These are phyloP conservation scores for Latrodectus hesperus DNA, from an alignment of 2,888 invertebrate genomes.

Conservation along the genomic window DNA sequence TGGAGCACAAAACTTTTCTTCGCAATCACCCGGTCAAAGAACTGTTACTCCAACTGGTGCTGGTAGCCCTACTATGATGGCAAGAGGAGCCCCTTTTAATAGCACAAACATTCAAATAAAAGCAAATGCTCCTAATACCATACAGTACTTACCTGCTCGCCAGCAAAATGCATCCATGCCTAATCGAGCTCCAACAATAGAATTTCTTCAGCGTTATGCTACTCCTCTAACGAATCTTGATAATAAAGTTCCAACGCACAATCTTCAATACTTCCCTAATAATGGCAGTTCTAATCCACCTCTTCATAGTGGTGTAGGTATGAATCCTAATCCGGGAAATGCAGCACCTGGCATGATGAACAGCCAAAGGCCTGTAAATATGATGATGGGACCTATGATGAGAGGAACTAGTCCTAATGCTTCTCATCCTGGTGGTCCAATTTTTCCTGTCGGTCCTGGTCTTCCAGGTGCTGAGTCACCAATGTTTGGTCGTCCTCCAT, in stretches of 20 bases:
- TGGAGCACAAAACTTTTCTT: constrained; percentile 58
- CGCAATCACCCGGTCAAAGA: constrained; percentile 47
- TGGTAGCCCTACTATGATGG: constrained; percentile 64
- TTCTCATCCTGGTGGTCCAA: constrained; percentile 48
- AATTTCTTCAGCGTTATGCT: constrained; percentile 90
- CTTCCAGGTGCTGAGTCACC: constrained; percentile 61
- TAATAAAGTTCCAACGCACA: constrained; percentile 82
- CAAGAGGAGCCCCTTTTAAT: constrained; percentile 77
- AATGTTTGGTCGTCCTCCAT: constrained; percentile 66
- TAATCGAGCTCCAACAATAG: constrained; percentile 86
- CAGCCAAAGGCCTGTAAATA: constrained; percentile 63
- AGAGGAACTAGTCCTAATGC: constrained; percentile 65
- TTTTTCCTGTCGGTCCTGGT: constrained; percentile 55
- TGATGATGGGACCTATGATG: constrained; percentile 69
- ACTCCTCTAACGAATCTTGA: constrained; percentile 86
- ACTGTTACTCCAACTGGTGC: constrained; percentile 47
- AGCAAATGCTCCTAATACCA: constrained; percentile 97
- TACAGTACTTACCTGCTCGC: constrained; percentile 96
- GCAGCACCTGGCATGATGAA: constrained; percentile 56
- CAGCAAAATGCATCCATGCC: constrained; percentile 80
- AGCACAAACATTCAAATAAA: constrained; percentile 91
- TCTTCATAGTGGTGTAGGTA: constrained; percentile 37
- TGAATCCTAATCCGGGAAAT: constrained; percentile 58
- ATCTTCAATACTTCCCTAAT: constrained; percentile 84
- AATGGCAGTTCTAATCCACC: constrained; percentile 74